Conservation (phyloP, 2,888 invertebrate genomes). For the Myopa tessellatipennis region DNA sequence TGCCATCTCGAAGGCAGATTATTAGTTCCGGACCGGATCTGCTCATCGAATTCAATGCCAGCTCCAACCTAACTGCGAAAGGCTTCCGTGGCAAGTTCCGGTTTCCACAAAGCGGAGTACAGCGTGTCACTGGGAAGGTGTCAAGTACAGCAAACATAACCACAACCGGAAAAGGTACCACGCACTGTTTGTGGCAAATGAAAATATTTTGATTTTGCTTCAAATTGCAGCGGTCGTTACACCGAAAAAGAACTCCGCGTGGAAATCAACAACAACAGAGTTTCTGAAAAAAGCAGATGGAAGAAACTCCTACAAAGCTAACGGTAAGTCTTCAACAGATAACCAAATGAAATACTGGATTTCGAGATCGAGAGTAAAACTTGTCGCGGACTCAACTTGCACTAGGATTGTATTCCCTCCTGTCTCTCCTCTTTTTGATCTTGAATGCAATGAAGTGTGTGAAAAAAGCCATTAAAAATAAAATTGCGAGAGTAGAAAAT, state of each 20-base stretch:
- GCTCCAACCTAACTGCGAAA: slow-evolving; percentile 72
- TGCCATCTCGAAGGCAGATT: slow-evolving; percentile 78
- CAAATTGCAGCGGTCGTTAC: slow-evolving; percentile 24
- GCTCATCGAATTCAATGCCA: slow-evolving; percentile 85
- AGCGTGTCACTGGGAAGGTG: slow-evolving; percentile 28
- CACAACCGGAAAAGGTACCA: not conserved
- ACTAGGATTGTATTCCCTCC: too few species aligned
- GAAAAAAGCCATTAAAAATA: too few species aligned
- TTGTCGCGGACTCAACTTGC: too few species aligned
- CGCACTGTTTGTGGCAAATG: not conserved
- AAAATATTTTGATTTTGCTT: not conserved
- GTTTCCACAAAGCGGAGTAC: slow-evolving; percentile 55
- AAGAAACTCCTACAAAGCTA: slow-evolving; percentile 32
- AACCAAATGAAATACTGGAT: not conserved
- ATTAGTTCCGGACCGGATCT: slow-evolving; percentile 86
- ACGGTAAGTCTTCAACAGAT: slow-evolving; percentile 36
- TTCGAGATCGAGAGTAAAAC: not conserved
- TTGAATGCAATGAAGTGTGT: too few species aligned
- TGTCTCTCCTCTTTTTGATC: not conserved
- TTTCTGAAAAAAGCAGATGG: slow-evolving; percentile 14
- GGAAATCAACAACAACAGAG: slow-evolving; percentile 19
- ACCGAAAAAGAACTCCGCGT: slow-evolving; percentile 29
- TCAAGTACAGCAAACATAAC: not conserved
- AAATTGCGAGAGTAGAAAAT: too few species aligned
- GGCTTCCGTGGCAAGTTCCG: slow-evolving; percentile 67